A percentile compares a stretch with the other conserved stretches of the same genome.
These are phyloP conservation scores for Numenius arquata DNA, from an alignment of 2,113 vertebrate genomes.

Conservation along the genomic window DNA sequence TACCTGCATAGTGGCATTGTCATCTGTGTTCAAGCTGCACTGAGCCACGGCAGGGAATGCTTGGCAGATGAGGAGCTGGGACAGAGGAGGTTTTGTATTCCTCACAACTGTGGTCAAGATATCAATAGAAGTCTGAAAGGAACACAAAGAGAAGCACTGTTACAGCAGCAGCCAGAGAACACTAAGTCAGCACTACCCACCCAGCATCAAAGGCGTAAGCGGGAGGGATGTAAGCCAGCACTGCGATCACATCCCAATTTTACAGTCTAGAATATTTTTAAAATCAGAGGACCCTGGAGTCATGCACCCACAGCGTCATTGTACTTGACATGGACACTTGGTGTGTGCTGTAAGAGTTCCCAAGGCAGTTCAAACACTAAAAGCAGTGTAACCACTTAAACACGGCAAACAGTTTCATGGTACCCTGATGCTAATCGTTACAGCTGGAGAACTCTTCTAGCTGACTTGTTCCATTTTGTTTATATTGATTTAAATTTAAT, in stretches of 20 bases:
- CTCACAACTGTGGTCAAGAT: constrained; percentile 96
- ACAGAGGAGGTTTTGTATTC: constrained; percentile 91
- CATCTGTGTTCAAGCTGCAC: constrained; percentile 93
- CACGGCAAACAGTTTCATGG: not conserved
- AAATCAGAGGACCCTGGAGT: not conserved
- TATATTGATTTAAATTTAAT: not conserved
- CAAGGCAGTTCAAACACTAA: not conserved
- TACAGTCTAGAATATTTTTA: not conserved
- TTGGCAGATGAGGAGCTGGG: constrained; percentile 94
- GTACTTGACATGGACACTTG: fast-evolving
- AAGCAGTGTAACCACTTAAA: not conserved
- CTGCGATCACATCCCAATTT: not conserved
- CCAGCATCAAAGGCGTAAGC: not conserved
- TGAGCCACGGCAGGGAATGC: constrained; percentile 95
- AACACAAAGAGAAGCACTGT: not conserved
- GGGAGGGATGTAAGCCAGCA: not conserved
- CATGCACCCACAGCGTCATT: not conserved
- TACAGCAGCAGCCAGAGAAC: not conserved
- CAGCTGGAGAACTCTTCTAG: not conserved
- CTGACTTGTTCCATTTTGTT: not conserved
- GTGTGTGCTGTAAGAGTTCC: not conserved
- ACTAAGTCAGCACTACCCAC: not conserved
- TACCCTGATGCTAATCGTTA: not conserved
- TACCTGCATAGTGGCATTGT: constrained; percentile 98
- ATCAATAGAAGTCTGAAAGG: constrained; percentile 91